Evolutionary conservation across 2,888 invertebrate genomes (phyloP), one percentile per base, ranked within the genome.

Genomic region (Pandemis heparana): DNA sequence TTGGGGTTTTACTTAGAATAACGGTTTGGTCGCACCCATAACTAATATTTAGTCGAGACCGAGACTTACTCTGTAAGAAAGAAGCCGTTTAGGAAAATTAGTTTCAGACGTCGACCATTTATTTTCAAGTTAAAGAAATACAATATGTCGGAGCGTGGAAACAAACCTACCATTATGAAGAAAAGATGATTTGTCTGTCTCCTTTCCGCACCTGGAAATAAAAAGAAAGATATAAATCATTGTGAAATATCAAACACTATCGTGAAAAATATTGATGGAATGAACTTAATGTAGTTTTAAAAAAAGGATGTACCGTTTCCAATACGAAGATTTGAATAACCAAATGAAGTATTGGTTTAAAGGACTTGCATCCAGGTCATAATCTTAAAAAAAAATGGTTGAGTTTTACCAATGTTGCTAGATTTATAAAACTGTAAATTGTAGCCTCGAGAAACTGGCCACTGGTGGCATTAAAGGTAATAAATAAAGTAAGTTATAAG

Each of bases 101-200:
- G 12, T 18, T 56, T 23, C 23, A 56, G 23, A 56, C 56, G 10
- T 56, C 23, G 23, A 23, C 18, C 12, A 23, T 56, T 56, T 23
- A 23, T 23, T 56, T 56, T 56, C 56, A 23, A 23, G 56, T 23
- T 56, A 56, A 53, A 53, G 18, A 51, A 51, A 51, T 53, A 9
- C 0, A 18, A 53, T 56, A 23, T 56, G 18, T 56, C 23, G 23
- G 56, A 56, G 12, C 56, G 23, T 56, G 23, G 38, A 62, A 39
- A 39, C n/a, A 62, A 65, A 51, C 65, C 5, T 83, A 87, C 89
- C 89, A 89, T 89, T 89, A 89, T 89, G 88, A 84, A 77, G 83
- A 81, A 80, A 82, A 81, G 78, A 79, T 78, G 80, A 71, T 80
- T 78, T 79, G 81, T 78, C 80, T 79, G 72, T 80, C 60, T 51